Evolutionary conservation across 2,888 invertebrate genomes (phyloP), one percentile per base, ranked within the genome.

Genomic region (Lasioglossum malachurum): DNA sequence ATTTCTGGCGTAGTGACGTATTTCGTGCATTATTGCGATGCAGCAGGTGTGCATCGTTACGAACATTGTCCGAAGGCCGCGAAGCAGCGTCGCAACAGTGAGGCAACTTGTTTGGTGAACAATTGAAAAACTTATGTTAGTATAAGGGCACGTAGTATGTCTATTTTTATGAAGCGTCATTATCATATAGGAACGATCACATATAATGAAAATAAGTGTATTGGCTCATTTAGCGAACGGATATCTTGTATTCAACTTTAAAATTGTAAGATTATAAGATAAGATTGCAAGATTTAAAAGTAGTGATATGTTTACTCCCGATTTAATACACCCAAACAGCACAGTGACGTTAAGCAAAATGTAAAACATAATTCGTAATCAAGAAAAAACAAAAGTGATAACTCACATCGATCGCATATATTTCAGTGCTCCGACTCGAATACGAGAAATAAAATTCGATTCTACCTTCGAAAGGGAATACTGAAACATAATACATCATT

Each of bases 21-120:
- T 75, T 75, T 75, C 53, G 57, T 90, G 73, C 87, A 90, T 90
- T 90, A 90, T 91, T 90, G 38, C 91, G 74, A 83, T 76, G 77
- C 75, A 60, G 46, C 91, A 90, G 87, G 83, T 90, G 90, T 69
- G 53, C 83, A 44, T 74, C 72, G 64, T 83, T 44, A 69, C 14
- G 19, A 75, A 75, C 78, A 53, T 49, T 57, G 75, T 27, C 60
- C 46, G 87, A 90, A 90, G 90, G 90, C 67, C 89, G 12, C 8
- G 12, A 23, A 60, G 67, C 49, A 35, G 23, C 5, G 69, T 79
- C 60, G 83, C 64, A 41, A 31, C 53, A 44, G 8, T 67, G 46
- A 41, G 35, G 19, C 14, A 49, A 19, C 19, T 80, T 80, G 64
- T 72, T 35, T n/a, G 19, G 7, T 27, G 46, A 23, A 41, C 19